Evolutionary conservation across 1,140 invertebrate genomes (phyloP), one percentile per base, ranked within the genome.

Genomic region (Rhopalosiphum maidis): DNA sequence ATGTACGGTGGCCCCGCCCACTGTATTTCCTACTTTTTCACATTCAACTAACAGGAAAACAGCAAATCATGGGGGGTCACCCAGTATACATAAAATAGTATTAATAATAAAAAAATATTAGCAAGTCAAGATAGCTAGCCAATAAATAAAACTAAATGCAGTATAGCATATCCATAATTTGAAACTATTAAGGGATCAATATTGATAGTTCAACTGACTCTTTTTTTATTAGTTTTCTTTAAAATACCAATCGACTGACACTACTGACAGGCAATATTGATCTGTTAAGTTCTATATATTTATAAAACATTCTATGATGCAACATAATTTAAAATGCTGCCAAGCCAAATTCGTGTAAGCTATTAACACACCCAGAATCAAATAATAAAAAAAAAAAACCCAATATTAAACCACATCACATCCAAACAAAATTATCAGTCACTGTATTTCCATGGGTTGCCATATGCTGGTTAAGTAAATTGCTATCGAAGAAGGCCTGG

Each of bases 391-490:
- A 51, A 55, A 51, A 90, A 91, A 90, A 68, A 35, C n/a, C 43
- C 35, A 83, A 23, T 22, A 90, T n/a, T 51, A 48, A 82, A 91
- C 90, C 46, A 51, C 85, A 55, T 94, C 94, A 94, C 94, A 94
- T 94, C 94, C 94, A 94, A 55, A 94, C 91, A 88, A 94, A 94
- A 94, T 94, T 94, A 83, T 94, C 94, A 86, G 94, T 93, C 22
- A 94, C 93, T 21, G 94, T 93, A 86, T 94, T 94, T 51, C 94
- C 94, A 82, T 94, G 94, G 3, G 94, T 94, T 87, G 91, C 94
- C 94, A 94, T 94, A 60, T 94, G 94, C 60, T 94, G 93, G 86
- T 94, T 93, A 8, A 94, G 93, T 35, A 94, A 48, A 43, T 94
- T 93, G 54, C 94, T 94, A 77, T 94, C 93, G 46, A 94, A 94